Percentiles rank a stretch among this genome's conserved stretches.
Evolutionary conservation across 2,797 vertebrate genomes (phyloP).

Genomic region (Hybognathus amarus): DNA sequence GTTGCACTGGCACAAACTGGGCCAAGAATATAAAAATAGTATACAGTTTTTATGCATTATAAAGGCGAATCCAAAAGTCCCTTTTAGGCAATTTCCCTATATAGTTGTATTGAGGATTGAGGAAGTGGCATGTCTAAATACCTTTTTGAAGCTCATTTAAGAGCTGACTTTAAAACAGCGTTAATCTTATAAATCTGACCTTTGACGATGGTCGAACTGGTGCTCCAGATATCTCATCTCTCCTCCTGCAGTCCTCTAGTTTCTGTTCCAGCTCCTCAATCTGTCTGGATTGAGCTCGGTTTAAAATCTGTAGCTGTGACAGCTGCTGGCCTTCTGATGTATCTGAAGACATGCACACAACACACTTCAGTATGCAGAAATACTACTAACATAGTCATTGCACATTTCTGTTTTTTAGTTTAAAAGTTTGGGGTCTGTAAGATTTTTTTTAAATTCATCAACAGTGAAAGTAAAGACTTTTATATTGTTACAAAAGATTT

Average conservation of each 20-base stretch:
- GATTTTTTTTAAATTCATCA: background rate
- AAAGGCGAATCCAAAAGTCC: background rate
- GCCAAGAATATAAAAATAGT: background rate
- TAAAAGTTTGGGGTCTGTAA: background rate
- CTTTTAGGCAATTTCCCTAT: too few species aligned
- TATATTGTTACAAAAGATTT: background rate
- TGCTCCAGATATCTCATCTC: conserved; percentile 90
- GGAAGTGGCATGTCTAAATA: background rate
- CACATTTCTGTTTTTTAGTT: background rate
- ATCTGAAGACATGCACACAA: conserved; percentile 71
- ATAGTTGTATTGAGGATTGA: too few species aligned
- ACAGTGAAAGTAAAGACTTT: background rate
- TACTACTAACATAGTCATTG: background rate
- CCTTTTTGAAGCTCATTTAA: background rate
- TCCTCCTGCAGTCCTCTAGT: conserved; percentile 88
- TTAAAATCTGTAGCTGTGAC: conserved; percentile 89
- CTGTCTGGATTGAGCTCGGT: conserved; percentile 90
- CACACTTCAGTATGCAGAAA: background rate
- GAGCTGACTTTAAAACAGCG: background rate
- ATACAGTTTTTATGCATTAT: background rate
- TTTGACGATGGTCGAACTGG: conserved; percentile 89
- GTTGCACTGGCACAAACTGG: background rate
- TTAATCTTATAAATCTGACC: conserved; percentile 73
- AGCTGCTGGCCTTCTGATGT: conserved; percentile 84
- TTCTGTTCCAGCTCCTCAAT: conserved; percentile 87